Evolutionary conservation across 92 coral and sea anemone species (phyloP).

Genomic region (Umimayanthus kanabou): DNA sequence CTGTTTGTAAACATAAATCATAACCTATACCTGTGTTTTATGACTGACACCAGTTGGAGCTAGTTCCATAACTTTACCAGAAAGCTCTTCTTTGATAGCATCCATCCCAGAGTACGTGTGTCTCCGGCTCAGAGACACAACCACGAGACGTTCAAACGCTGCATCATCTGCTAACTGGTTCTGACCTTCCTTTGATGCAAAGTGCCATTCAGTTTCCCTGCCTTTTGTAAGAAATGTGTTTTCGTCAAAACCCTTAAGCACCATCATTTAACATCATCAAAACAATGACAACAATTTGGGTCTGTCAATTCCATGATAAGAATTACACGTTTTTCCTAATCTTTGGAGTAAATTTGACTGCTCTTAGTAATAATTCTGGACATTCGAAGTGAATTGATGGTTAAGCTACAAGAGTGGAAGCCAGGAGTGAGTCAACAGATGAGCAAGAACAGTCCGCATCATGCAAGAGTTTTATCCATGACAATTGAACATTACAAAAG

Average conservation of each 20-base stretch:
- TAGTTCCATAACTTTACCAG: constrained; percentile 89
- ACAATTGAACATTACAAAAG: too few species aligned
- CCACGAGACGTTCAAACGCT: constrained; percentile 81
- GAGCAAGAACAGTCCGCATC: too few species aligned
- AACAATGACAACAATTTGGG: neutral
- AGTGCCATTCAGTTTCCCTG: constrained; percentile 89
- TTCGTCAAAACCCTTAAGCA: neutral
- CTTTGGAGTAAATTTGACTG: neutral
- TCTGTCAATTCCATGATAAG: neutral
- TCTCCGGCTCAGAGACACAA: constrained; percentile 80
- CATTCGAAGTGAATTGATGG: too few species aligned
- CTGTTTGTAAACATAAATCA: too few species aligned
- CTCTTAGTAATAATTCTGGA: neutral
- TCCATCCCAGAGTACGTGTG: constrained; percentile 72
- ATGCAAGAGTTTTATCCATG: too few species aligned
- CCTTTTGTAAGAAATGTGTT: constrained; percentile 44
- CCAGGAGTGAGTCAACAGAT: too few species aligned
- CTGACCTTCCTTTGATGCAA: constrained; percentile 74
- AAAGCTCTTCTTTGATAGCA: constrained; percentile 80
- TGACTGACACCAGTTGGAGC: constrained; percentile 76
- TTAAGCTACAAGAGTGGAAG: too few species aligned
- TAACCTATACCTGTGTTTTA: constrained; percentile 57
- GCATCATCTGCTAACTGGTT: constrained; percentile 72
- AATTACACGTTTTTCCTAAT: neutral
- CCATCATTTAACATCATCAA: neutral